These are phyloP conservation scores for Laticauda colubrina DNA, from an alignment of 2,113 vertebrate species.

Conservation along the genomic window DNA sequence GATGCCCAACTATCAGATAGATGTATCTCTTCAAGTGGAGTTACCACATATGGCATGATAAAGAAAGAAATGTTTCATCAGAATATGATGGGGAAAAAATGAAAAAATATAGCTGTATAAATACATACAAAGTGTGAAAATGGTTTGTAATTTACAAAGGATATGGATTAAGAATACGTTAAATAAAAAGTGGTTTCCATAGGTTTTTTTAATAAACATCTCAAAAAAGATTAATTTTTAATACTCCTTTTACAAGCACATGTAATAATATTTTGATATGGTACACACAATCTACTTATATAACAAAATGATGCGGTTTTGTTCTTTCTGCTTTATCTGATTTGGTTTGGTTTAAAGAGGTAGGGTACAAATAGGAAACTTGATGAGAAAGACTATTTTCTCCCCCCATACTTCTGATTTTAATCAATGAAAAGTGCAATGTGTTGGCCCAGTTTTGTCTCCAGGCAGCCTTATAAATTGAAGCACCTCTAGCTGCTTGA, in stretches of 20 bases:
- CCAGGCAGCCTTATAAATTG: constrained; percentile 51
- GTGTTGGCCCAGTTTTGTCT: constrained; percentile 50
- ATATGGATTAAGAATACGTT: constrained; percentile 45
- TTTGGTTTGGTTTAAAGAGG: constrained; percentile 57
- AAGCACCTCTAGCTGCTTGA: constrained; percentile 36
- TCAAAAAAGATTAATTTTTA: constrained; percentile 16
- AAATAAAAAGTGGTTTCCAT: constrained; percentile 37
- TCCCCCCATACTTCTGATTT: constrained; percentile 47
- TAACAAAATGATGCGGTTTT: constrained; percentile 40
- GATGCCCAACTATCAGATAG: constrained; percentile 42
- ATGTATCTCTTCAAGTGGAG: constrained; percentile 27
- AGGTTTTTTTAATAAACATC: constrained; percentile 40
- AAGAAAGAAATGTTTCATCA: constrained; percentile 22
- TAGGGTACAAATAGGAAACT: constrained; percentile 59
- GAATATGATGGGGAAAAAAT: constrained; percentile 33
- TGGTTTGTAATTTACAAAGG: constrained; percentile 46
- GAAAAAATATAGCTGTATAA: constrained; percentile 36
- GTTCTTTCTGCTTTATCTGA: constrained; percentile 45
- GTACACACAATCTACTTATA: neutral
- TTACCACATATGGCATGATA: constrained; percentile 26
- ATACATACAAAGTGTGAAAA: constrained; percentile 37
- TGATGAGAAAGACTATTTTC: constrained; percentile 65
- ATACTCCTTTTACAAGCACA: constrained; percentile 38
- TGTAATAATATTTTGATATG: constrained; percentile 9
- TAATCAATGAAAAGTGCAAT: constrained; percentile 50